A percentile compares a stretch with the other conserved stretches of the same genome.
Evolutionary conservation across 2,797 vertebrate genomes (phyloP).

Genomic region (Botia kubotai): DNA sequence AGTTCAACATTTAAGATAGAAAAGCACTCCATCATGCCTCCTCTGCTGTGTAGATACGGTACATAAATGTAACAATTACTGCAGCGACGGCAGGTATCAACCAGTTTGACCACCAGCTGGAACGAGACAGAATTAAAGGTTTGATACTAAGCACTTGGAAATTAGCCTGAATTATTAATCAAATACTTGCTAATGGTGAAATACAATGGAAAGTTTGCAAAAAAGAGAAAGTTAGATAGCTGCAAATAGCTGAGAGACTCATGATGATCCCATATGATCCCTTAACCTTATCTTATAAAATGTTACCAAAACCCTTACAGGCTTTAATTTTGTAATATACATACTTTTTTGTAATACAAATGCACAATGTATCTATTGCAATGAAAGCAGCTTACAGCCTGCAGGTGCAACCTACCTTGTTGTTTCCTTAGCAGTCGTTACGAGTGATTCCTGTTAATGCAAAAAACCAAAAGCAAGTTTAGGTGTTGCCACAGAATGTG

Average conservation of each 20-base stretch:
- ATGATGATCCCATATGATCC: too few species aligned
- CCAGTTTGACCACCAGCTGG: conserved; percentile 88
- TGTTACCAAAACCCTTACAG: too few species aligned
- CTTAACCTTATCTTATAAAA: too few species aligned
- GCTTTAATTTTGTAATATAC: too few species aligned
- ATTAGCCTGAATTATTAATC: neutral
- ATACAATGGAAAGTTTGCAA: conserved; percentile 2
- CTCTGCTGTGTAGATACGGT: conserved; percentile 79
- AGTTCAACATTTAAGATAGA: conserved; percentile 25
- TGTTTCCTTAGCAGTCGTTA: conserved; percentile 76
- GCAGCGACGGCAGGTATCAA: conserved; percentile 85
- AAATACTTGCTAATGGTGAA: neutral
- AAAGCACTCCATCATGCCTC: conserved; percentile 70
- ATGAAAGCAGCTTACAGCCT: too few species aligned
- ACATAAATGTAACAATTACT: conserved; percentile 82
- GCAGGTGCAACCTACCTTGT: conserved; percentile 74
- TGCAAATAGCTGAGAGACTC: too few species aligned
- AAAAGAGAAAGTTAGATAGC: too few species aligned
- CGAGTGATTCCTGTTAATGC: conserved; percentile 77
- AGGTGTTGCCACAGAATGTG: too few species aligned
- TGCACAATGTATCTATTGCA: too few species aligned
- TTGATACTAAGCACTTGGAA: conserved; percentile 42
- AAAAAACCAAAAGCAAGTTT: neutral
- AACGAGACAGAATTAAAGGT: conserved; percentile 46
- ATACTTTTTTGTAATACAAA: too few species aligned